These are phyloP conservation scores for Orchestia grillus DNA, from an alignment of 1,140 invertebrate species.

Conservation along the genomic window DNA sequence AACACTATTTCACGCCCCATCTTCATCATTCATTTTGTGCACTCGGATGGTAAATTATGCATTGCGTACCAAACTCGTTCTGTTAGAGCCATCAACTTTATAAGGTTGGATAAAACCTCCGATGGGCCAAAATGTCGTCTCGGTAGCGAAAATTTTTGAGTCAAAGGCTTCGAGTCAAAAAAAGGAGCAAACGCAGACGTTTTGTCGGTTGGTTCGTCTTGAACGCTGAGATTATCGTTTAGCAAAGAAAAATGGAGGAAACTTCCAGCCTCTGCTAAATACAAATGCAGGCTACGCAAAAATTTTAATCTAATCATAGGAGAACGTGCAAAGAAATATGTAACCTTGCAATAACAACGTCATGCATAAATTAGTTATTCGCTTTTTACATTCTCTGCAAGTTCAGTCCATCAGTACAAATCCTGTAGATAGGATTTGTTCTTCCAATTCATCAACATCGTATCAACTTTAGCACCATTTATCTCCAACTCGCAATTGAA, in stretches of 20 bases:
- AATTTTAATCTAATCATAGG: not conserved
- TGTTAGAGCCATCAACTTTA: not conserved
- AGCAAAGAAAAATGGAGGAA: not conserved
- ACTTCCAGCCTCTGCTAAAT: not conserved
- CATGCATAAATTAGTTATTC: not conserved
- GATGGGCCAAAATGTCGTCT: not conserved
- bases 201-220: not conserved
- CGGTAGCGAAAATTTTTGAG: not conserved
- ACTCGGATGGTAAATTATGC: constrained; percentile 35
- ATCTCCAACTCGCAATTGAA: not conserved
- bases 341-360: not conserved
- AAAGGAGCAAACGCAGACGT: not conserved
- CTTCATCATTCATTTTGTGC: constrained; percentile 20
- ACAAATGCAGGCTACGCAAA: not conserved
- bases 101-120: not conserved
- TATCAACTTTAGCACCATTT: not conserved
- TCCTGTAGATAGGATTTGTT: not conserved
- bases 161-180: not conserved
- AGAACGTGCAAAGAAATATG: too few relatives aligned
- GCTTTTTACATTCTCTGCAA: not conserved
- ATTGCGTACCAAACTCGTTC: not conserved
- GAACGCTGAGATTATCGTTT: not conserved
- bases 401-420: not conserved
- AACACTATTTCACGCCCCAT: constrained; percentile 23
- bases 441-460: not conserved